Evolutionary conservation across 2,113 vertebrate genomes (phyloP), one percentile per base, ranked within the genome.

Genomic region (Bostrychus sinensis): DNA sequence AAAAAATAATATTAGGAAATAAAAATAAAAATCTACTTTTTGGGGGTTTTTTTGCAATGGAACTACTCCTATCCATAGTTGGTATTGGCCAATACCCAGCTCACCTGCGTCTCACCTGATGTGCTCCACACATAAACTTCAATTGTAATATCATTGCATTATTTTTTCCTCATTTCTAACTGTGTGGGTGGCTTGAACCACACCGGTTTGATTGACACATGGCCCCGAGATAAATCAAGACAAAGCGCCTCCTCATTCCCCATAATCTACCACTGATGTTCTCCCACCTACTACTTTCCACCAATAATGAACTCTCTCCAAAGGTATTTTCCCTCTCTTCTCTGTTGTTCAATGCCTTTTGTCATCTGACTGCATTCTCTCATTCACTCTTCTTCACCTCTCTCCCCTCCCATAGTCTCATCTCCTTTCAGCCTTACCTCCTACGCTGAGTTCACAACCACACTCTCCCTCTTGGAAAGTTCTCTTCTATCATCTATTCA

Each of bases 141-240:
- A n/a, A n/a, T n/a, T n/a, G n/a, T n/a, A n/a, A n/a, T n/a, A n/a
- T n/a, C n/a, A n/a, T n/a, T n/a, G n/a, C n/a, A n/a, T n/a, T n/a
- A n/a, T n/a, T n/a, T n/a, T n/a, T n/a, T n/a, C n/a, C n/a, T n/a
- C n/a, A n/a, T n/a, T n/a, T n/a, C n/a, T n/a, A n/a, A n/a, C n/a
- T n/a, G n/a, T n/a, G n/a, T n/a, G n/a, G n/a, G n/a, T n/a, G n/a
- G n/a, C n/a, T n/a, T n/a, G n/a, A n/a, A n/a, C n/a, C n/a, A 56
- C 23, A 4, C 20, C 8, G 1, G 22, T 70, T 80, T 86, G 76
- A 88, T 64, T 86, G 78, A 87, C 87, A 73, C 73, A n/a, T n/a
- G n/a, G n/a, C 78, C 54, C 38, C 28, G 66, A 81, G 77, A 32
- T 77, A 42, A 75, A 70, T 9, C n/a, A 48, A 51, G 38, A 20